These are phyloP conservation scores for Austrofundulus limnaeus DNA, from an alignment of 2,113 vertebrate genomes.

Conservation along the genomic window DNA sequence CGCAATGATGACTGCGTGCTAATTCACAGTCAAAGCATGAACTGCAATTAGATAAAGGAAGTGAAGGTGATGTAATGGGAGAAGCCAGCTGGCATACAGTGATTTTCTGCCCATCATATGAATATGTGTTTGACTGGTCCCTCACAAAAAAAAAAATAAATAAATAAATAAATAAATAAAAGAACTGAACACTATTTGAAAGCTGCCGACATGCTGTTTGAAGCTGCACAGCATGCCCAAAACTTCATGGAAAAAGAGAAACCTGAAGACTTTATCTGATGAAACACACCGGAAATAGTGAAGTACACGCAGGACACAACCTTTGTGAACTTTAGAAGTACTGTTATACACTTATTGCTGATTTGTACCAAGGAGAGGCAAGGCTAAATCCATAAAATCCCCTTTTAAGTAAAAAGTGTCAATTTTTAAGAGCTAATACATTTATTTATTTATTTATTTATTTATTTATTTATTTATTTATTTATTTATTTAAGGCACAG, in stretches of 20 bases:
- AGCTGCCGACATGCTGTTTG: conserved; percentile 40
- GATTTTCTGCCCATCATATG: conserved; percentile 22
- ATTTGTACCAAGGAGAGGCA: conserved; percentile 23
- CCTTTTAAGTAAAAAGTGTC: conserved; percentile 27
- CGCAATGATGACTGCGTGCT: conserved; percentile 14
- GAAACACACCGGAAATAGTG: conserved; percentile 58
- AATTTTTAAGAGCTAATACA: conserved; percentile 37
- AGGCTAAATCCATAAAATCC: conserved; percentile 45
- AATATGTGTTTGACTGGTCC: conserved; percentile 40
- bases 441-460: too few species aligned
- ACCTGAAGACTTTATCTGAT: conserved; percentile 59
- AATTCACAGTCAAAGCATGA: conserved; percentile 35
- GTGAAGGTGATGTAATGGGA: conserved; percentile 53
- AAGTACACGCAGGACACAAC: conserved; percentile 8
- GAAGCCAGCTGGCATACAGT: conserved; percentile 37
- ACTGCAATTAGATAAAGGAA: conserved; percentile 40
- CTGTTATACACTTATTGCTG: conserved; percentile 44
- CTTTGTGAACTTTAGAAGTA: conserved; percentile 38
- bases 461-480: too few species aligned
- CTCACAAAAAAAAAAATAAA: conserved; percentile 44
- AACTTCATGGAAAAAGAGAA: conserved; percentile 40
- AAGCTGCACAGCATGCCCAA: conserved; percentile 22
- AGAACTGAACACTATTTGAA: conserved; percentile 26
- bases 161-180: too few species aligned
- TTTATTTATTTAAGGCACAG: conserved; percentile 10